These are phyloP conservation scores for Germaria angustata DNA, from an alignment of 2,888 invertebrate species.

Conservation along the genomic window DNA sequence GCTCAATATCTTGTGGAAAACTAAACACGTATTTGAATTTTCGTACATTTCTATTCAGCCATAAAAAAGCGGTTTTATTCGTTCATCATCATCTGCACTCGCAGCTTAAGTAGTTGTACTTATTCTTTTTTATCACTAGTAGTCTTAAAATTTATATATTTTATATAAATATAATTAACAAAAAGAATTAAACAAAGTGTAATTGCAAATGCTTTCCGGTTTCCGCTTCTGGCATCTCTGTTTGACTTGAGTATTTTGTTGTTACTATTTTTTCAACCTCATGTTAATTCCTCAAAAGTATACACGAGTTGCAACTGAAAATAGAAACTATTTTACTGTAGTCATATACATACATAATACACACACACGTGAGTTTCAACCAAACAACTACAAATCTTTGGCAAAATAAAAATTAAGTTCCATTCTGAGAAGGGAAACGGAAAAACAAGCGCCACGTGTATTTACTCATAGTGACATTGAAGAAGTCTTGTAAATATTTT, in stretches of 20 bases:
- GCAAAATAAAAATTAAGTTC: slow-evolving; percentile 19
- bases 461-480: slow-evolving; percentile 44
- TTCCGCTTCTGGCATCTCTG: background rate
- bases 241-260: background rate
- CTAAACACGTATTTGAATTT: too few species aligned
- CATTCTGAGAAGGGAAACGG: background rate
- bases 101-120: too few species aligned
- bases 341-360: too few species aligned
- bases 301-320: background rate
- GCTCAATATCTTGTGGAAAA: too few species aligned
- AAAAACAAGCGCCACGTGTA: background rate
- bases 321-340: background rate
- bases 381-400: background rate
- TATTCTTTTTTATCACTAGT: too few species aligned
- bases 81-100: too few species aligned
- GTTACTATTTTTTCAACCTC: background rate
- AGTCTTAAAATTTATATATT: too few species aligned
- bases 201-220: slow-evolving; percentile 13
- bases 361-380: background rate
- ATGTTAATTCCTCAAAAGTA: background rate
- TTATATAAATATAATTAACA: background rate
- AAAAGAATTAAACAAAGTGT: background rate
- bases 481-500: slow-evolving; percentile 6
- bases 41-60: too few species aligned
- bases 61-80: too few species aligned